Base-by-base conservation (phyloP, 2,888 invertebrate species). In the Lypha dubia region DNA sequence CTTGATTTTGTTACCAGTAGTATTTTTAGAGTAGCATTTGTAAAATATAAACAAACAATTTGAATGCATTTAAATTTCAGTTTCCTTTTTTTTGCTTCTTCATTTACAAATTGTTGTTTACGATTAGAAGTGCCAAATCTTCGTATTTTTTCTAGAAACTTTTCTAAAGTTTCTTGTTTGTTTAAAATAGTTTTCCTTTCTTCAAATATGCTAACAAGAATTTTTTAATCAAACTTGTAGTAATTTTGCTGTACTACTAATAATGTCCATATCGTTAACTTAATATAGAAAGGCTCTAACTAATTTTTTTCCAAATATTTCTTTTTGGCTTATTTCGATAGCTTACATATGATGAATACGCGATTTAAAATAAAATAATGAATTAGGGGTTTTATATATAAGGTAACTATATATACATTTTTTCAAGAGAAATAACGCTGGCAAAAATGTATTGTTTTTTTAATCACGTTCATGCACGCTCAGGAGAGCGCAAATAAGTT, bases 11-110 rank as follows among this genome's bases (percentile, higher is more conserved):
- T 28, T 74, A 41, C n/a, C 13, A 60, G 17, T 63, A 63, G 41
- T 75, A 75, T 65, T 75, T 63, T 44, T 53, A 41, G 41, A 38
- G 28, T 17, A 38, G 28, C 13, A 20, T 32, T 44, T 28, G 3
- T 63, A 38, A 41, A 75, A 63, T 24, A 5, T 44, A 53, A 35
- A 75, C 41, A 53, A 17, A 51, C 11, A 53, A 44, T 51, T 62
- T 38, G 28, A 51, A 51, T 74, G 38, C 41, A 41, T 62, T 73
- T 17, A 24, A 49, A 22, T 38, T 32, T 41, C 53, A 7, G 13
- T 20, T 38, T 3, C 15, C 4, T 38, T 15, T 32, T 32, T 32
- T 13, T 41, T 56, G 1, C 11, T 56, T 17, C 7, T 28, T 44
- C 17, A 8, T 38, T 53, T 22, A 68, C 28, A 15, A 58, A 28